Evolutionary conservation across 2,797 vertebrate genomes (phyloP), one percentile per base, ranked within the genome.

Genomic region (Tauraco hartlaubi): DNA sequence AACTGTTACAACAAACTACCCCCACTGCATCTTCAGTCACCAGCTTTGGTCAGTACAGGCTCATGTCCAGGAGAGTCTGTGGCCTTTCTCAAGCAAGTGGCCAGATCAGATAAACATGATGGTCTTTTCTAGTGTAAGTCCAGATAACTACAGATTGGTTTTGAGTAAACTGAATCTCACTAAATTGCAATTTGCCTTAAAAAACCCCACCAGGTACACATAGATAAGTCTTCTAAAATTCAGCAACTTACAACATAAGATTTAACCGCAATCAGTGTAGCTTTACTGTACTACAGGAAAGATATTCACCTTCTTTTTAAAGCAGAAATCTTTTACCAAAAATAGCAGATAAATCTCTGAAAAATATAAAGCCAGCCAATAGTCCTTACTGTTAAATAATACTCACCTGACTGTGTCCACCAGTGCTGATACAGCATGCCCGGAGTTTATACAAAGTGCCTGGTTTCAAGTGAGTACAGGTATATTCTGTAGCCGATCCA

Each of bases 361-460:
- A 68, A 85, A 92, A 78, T 4, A 49, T 2, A 59, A 92, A 67
- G 1, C 23, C 0, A 63, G 1, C 21, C 0, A 15, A 5, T 0
- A 77, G 28, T 31, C 22, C 8, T 75, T 49, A 17, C 0, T 9
- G 5, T 55, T 56, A 54, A 33, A 4, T 15, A 49, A 25, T 2
- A 94, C 97, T 48, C 92, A 99, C 99, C 98, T 99, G 99, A 97
- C 99, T 99, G 98, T 99, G 99, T 69, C 99, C 99, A 11, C 99
- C 99, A 37, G 99, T 99, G 96, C 99, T 99, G 98, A 99, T 99
- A 97, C 99, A 99, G 98, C 99, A 99, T 43, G 99, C 98, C 63
- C 99, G 99, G 79, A 99, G 98, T 92, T 98, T 98, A 97, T 99
- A 99, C 97, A 98, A 98, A 97, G 99, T 99, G 96, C 99, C 99